Conservation (phyloP, 2,888 invertebrate species). For the Ectemnius lituratus region DNA sequence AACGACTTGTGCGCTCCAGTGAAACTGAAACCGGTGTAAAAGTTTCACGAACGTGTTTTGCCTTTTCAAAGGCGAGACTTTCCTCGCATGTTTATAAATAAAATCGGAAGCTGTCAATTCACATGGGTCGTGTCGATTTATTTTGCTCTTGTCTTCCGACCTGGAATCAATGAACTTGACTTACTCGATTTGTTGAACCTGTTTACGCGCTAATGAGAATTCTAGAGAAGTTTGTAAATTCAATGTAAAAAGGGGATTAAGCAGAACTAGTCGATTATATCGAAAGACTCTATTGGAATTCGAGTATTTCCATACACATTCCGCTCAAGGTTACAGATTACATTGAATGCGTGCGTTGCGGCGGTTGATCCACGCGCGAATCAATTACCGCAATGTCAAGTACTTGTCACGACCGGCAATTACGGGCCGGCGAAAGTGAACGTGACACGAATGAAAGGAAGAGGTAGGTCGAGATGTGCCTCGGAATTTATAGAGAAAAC, state of each 20-base stretch:
- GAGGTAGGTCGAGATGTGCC: background rate
- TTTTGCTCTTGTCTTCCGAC: background rate
- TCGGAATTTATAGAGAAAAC: slow-evolving; percentile 11
- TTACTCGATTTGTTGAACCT: background rate
- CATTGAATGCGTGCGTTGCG: background rate
- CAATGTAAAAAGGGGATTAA: background rate
- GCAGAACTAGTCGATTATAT: background rate
- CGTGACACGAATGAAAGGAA: slow-evolving; percentile 21
- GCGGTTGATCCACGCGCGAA: slow-evolving; percentile 10
- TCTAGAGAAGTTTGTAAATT: too few species aligned
- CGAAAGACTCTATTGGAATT: background rate
- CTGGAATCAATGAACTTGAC: background rate
- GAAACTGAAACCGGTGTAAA: slow-evolving; percentile 57
- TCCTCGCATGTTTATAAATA: slow-evolving; percentile 18
- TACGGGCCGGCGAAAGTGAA: slow-evolving; percentile 26
- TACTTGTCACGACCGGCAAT: slow-evolving; percentile 24
- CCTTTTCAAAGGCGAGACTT: slow-evolving; percentile 42
- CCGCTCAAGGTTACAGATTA: slow-evolving; percentile 22
- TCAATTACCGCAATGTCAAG: slow-evolving; percentile 30
- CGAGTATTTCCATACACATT: slow-evolving; percentile 1
- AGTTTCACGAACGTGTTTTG: slow-evolving; percentile 31
- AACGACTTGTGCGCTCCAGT: slow-evolving; percentile 24
- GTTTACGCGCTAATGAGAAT: background rate
- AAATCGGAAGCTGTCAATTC: too few species aligned
- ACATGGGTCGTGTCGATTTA: background rate